A percentile compares a stretch with the other conserved stretches of the same genome.
Conservation (phyloP, 2,113 vertebrate species). For the Atlantisia rogersi region DNA sequence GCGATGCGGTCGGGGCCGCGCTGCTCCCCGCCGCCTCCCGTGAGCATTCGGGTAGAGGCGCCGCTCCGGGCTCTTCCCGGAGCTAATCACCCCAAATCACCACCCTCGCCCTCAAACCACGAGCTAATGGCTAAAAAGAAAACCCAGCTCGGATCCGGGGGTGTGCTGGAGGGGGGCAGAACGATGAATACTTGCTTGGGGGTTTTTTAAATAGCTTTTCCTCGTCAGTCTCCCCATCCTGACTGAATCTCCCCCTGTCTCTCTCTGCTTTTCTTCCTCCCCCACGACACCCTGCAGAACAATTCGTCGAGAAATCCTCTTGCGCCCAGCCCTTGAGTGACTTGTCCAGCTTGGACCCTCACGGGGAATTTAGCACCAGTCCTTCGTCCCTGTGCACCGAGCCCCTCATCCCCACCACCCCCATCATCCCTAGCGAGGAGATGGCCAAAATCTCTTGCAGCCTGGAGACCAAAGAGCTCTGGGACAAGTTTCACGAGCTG, state of each 20-base stretch:
- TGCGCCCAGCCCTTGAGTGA: slow-evolving; percentile 87
- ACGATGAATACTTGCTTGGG: neutral
- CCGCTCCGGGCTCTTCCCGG: neutral
- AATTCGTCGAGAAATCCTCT: slow-evolving; percentile 96
- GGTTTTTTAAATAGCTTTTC: neutral
- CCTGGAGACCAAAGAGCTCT: slow-evolving; percentile 97
- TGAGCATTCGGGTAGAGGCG: neutral
- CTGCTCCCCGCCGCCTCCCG: neutral
- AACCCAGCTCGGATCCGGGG: neutral
- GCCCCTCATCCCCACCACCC: slow-evolving; percentile 93
- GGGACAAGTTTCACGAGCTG: slow-evolving; percentile 98
- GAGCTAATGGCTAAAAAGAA: neutral
- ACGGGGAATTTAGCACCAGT: slow-evolving; percentile 82
- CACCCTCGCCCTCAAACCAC: neutral
- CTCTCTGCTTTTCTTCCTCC: no score
- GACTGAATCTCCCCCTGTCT: neutral
- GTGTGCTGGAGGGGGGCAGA: neutral
- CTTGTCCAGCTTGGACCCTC: slow-evolving; percentile 85
- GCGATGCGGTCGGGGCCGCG: neutral
- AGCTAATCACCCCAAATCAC: neutral
- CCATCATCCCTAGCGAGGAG: slow-evolving; percentile 92
- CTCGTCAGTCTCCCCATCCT: neutral
- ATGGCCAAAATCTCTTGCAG: slow-evolving; percentile 98
- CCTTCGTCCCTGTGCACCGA: slow-evolving; percentile 88
- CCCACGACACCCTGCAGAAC: slow-evolving; percentile 76